Base-by-base conservation (phyloP, 2,888 invertebrate species). In the Oxyteleia sp. region DNA sequence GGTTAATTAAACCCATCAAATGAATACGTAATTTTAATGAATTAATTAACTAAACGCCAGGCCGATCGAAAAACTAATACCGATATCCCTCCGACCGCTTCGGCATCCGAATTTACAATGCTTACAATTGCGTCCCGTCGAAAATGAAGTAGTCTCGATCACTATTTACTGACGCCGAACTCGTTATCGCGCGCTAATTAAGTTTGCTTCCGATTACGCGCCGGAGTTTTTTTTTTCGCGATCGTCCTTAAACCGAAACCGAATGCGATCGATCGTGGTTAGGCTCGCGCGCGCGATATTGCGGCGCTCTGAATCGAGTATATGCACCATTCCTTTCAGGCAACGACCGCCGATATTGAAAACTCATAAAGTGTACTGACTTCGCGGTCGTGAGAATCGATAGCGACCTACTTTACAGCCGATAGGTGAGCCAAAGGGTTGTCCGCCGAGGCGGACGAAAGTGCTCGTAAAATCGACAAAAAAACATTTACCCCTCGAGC, bases 341-440 rank as follows among this genome's bases (percentile, higher is more conserved):
- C 84, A 75, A 84, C 84, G 80, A 80, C 80, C 80, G 80, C 75
- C 84, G 80, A 84, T 84, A 84, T 84, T 84, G 84, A 84, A 84
- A 84, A 84, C 75, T 84, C 84, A 75, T 84, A 84, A 84, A 84
- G 84, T 75, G 66, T 84, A 80, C 74, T 79, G 72, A 74, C 79
- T 80, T 76, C 80, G 84, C 80, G 84, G 84, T 84, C 75, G 79
- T 66, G 71, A 59, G 79, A 84, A 84, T 84, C 84, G 84, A 80
- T 84, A 71, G 69, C 80, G 84, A 84, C 84, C 84, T 80, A 84
- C 71, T 84, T 80, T 76, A 61, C 78, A 71, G 74, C 57, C 75
- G 83, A 83, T 79, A 79, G 79, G 64, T 83, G 83, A 83, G 83
- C 79, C 83, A 79, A 79, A 83, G 83, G 83, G 72, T 79, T 79